Evolutionary conservation across 1,140 invertebrate genomes (phyloP), one percentile per base, ranked within the genome.

Genomic region (Polypedilum vanderplanki): DNA sequence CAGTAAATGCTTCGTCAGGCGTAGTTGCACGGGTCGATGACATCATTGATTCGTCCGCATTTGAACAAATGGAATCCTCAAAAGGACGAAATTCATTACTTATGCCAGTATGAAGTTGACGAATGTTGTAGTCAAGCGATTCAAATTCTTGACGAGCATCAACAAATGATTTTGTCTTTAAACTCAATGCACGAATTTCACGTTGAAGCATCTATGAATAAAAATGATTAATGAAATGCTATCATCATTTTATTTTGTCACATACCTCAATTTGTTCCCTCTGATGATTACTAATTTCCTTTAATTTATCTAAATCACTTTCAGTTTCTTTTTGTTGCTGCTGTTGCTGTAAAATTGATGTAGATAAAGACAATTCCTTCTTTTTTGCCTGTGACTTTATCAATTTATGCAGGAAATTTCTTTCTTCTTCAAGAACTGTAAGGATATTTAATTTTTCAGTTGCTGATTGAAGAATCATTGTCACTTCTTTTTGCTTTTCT

Each of bases 371-470:
- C 75, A 81, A 81, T 20, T 78, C 78, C 74, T 78, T 79, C 76
- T 82, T 83, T 41, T 81, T 81, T 12, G 79, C 76, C 76, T 86
- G 85, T 40, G 77, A 74, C 15, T 84, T 79, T 9, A 85, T 75
- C 9, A 85, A 57, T 74, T 82, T 81, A 1, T 78, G 77, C 2
- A 89, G 78, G 65, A 86, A 82, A 1, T 81, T 79, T 75, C 85
- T 84, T 77, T 89, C 87, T 74, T 86, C 85, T 41, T 85, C 83
- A n/a, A 89, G 79, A 24, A 87, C 79, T 0, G 84, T 83, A 1
- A 88, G 64, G 9, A 88, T 81, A 77, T 86, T 87, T n/a, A 87
- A 77, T 76, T 86, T 87, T 74, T 87, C 83, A 0, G 87, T 87
- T 76, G 87, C 87, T 41, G 84, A 82, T 74, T 83, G 81, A 2